Evolutionary conservation across 2,797 vertebrate genomes (phyloP), one percentile per base, ranked within the genome.

Genomic region (Acanthiza pusilla): DNA sequence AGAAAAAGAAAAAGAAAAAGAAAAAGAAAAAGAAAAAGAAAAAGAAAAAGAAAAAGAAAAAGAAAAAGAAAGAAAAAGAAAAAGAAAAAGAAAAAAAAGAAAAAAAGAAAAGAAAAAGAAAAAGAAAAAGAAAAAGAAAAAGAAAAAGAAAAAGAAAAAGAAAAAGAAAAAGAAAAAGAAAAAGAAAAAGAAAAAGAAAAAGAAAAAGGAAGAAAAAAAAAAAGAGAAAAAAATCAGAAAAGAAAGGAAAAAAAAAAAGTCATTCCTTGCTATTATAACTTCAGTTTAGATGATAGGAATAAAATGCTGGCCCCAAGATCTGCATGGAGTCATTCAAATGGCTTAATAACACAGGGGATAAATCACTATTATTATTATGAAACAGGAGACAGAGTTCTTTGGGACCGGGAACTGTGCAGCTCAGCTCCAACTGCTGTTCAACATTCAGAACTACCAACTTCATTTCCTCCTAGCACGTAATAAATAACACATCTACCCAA

Each of bases 401-500:
- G 84, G 58, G 92, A 97, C 29, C 6, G 29, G 91, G 60, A 95
- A 82, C 67, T 38, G 45, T 45, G 74, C 77, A 83, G 70, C 36
- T 84, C 75, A 72, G 72, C 90, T 97, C 83, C 88, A 89, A 95
- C 91, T 87, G 68, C 68, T 96, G 67, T 88, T 97, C 95, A 91
- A 89, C 91, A 93, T 95, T 97, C 94, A 96, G 84, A 96, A 94
- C 88, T 96, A 91, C 86, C 94, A 90, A 94, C 70, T 95, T 97
- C 73, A 91, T 97, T 97, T 97, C 80, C 93, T 96, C 86, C 94
- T 92, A 96, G 71, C 91, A 89, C 34, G 1, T 89, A 93, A 92
- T 96, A 97, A 97, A 97, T 97, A 97, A 96, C 79, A 94, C 74
- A 96, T 79, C 75, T 71, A 87, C 76, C 54, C 77, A 93, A 89